phyloP scores from a whole-genome alignment of 2,797 vertebrate species.

The Sitta carolinensis region DNA sequence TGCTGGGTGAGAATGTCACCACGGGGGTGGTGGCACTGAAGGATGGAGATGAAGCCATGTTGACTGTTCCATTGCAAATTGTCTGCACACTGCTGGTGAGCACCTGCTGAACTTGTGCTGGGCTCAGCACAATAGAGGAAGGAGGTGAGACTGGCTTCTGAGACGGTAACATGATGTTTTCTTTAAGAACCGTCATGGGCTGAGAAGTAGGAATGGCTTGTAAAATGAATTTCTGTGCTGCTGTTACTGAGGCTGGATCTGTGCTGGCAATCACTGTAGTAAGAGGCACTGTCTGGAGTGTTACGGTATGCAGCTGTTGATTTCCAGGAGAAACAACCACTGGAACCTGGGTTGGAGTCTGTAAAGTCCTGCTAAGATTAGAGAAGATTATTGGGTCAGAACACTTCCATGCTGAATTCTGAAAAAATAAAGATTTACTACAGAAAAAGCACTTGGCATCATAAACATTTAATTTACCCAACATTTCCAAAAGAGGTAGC shows the following conservation, averaged over 20 bases:
- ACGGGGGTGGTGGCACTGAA: conserved; percentile 72
- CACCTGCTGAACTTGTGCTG: conserved; percentile 78
- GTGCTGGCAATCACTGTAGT: conserved; percentile 83
- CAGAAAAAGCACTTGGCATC: not conserved
- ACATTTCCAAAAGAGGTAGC: not conserved
- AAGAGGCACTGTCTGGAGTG: conserved; percentile 85
- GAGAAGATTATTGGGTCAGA: conserved; percentile 32
- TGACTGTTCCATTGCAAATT: conserved; percentile 77
- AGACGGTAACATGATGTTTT: conserved; percentile 77
- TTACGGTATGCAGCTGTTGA: conserved; percentile 82
- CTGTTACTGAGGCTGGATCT: conserved; percentile 75
- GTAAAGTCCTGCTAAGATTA: conserved; percentile 74
- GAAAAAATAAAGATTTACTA: not conserved
- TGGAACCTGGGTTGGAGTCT: conserved; percentile 78
- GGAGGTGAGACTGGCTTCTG: conserved; percentile 75
- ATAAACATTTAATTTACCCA: not conserved
- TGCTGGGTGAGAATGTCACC: conserved; percentile 78
- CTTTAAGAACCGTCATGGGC: conserved; percentile 82
- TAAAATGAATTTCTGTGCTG: conserved; percentile 81
- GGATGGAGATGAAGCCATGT: conserved; percentile 72
- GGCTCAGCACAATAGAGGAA: conserved; percentile 75
- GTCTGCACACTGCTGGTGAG: conserved; percentile 75
- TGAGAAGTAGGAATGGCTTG: conserved; percentile 85
- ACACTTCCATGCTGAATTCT: not conserved
- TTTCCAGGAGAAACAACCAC: conserved; percentile 79